phyloP scores from a whole-genome alignment of 2,888 invertebrate genomes.

The Pristionchus entomophagus region DNA sequence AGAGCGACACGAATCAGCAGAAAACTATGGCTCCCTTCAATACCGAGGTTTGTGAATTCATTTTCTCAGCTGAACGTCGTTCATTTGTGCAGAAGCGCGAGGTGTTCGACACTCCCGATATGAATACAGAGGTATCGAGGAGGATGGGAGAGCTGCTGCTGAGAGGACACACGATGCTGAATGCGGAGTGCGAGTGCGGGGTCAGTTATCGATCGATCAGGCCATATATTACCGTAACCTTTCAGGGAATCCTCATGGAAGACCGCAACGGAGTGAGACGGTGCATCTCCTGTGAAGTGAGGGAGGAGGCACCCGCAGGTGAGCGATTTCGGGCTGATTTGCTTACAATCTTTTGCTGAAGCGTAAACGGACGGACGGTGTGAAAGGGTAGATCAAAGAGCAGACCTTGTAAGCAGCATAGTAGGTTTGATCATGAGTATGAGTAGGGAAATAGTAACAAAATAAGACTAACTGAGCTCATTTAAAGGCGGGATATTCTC shows the following conservation, averaged over 20 bases:
- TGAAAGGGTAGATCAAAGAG: not conserved
- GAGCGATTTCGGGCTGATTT: no score
- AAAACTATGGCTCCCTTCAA: slow-evolving; percentile 42
- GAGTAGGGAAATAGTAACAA: no score
- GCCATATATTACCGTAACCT: not conserved
- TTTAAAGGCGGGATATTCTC: no score
- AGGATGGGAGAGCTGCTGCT: slow-evolving; percentile 48
- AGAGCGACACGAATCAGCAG: not conserved
- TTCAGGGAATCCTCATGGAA: slow-evolving; percentile 49
- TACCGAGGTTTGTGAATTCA: slow-evolving; percentile 3
- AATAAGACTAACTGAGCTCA: no score
- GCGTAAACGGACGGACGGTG: no score
- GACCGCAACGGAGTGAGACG: not conserved
- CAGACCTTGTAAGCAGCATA: no score
- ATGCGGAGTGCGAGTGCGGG: slow-evolving; percentile 46
- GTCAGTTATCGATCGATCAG: not conserved
- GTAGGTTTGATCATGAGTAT: no score
- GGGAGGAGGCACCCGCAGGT: slow-evolving; percentile 2
- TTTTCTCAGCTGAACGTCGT: not conserved
- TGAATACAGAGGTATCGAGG: slow-evolving; percentile 18
- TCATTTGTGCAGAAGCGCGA: slow-evolving; percentile 10
- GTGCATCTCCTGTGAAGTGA: slow-evolving; percentile 38
- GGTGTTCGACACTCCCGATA: slow-evolving; percentile 24
- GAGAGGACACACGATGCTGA: slow-evolving; percentile 50
- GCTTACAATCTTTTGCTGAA: no score